Conservation (phyloP, 1,140 invertebrate species). For the Zaprionus kolodkinae region DNA sequence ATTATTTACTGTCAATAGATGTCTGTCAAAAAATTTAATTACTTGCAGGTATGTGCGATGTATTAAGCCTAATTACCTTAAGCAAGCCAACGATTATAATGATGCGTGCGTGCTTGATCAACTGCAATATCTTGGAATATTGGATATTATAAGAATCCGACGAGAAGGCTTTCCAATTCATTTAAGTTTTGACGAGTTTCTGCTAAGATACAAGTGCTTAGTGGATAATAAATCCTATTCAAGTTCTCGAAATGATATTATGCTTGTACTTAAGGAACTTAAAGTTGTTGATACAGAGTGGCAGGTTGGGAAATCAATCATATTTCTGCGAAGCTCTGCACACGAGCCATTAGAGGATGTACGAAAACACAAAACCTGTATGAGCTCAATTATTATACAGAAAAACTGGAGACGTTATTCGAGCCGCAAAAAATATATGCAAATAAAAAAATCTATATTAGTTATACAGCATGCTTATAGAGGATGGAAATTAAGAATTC, state of each 20-base stretch:
- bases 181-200: conserved; percentile 91
- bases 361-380: conserved; percentile 88
- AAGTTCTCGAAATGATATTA: conserved; percentile 52
- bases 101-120: conserved; percentile 94
- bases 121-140: conserved; percentile 96
- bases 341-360: conserved; percentile 95
- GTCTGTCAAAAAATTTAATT: not conserved
- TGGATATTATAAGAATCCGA: conserved; percentile 97
- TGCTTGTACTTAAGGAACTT: conserved; percentile 86
- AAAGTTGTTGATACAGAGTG: conserved; percentile 90
- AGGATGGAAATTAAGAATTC: conserved; percentile 93
- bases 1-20: not conserved
- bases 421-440: conserved; percentile 85
- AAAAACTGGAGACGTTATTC: conserved; percentile 89
- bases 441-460: conserved; percentile 86
- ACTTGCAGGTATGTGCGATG: conserved; percentile 93
- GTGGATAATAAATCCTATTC: conserved; percentile 55
- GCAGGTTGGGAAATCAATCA: conserved; percentile 96
- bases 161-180: conserved; percentile 97
- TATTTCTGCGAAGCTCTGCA: conserved; percentile 93
- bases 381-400: conserved; percentile 92
- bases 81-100: conserved; percentile 93
- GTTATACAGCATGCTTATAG: conserved; percentile 94
- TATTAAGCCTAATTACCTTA: conserved; percentile 96
- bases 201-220: conserved; percentile 86